These are phyloP conservation scores for Heliconius hewitsoni DNA, from an alignment of 1,140 invertebrate species.

Conservation along the genomic window DNA sequence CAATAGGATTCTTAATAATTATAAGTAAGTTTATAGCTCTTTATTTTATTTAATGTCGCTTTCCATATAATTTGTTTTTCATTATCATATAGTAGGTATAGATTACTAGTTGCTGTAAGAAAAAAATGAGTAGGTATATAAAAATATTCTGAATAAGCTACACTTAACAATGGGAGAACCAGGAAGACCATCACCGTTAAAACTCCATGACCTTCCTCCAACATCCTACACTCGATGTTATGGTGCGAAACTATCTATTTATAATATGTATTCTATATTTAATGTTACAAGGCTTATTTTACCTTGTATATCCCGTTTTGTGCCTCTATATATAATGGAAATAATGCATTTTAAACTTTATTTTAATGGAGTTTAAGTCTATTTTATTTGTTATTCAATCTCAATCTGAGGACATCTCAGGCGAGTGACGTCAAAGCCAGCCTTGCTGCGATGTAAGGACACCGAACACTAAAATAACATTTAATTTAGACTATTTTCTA, in stretches of 20 bases:
- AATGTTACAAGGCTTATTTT: slow-evolving; percentile 5
- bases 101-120: not conserved
- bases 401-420: slow-evolving; percentile 40
- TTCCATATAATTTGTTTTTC: too few relatives aligned
- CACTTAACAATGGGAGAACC: slow-evolving; percentile 12
- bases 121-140: not conserved
- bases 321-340: not conserved
- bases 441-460: slow-evolving; percentile 60
- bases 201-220: slow-evolving; percentile 39
- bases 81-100: not conserved
- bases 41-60: too few relatives aligned
- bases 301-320: not conserved
- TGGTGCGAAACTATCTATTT: not conserved
- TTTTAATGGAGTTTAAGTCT: not conserved
- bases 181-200: slow-evolving; percentile 40
- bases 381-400: slow-evolving; percentile 22
- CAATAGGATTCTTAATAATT: too few relatives aligned
- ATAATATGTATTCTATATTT: not conserved
- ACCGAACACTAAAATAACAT: slow-evolving; percentile 50
- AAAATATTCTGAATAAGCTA: not conserved
- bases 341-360: slow-evolving; percentile 25
- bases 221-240: slow-evolving; percentile 26
- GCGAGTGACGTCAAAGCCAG: slow-evolving; percentile 66
- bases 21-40: too few relatives aligned
- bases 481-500: slow-evolving; percentile 60